phyloP scores from a whole-genome alignment of 2,888 invertebrate species.

The Panorpa germanica region DNA sequence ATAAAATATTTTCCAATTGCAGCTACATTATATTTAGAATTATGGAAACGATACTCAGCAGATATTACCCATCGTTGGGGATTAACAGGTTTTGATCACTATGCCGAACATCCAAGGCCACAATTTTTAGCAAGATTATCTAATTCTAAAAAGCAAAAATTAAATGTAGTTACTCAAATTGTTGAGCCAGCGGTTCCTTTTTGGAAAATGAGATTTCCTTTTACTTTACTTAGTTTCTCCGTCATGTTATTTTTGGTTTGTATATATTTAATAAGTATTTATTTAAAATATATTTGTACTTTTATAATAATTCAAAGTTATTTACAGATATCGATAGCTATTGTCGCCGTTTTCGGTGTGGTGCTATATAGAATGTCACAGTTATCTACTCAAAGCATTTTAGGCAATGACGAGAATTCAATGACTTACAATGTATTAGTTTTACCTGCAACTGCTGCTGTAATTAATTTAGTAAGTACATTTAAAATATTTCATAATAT shows the following conservation, averaged over 20 bases:
- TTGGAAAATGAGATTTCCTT: conserved; percentile 54
- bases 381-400: conserved; percentile 33
- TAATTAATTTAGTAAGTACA: conserved; percentile 59
- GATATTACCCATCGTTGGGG: conserved; percentile 73
- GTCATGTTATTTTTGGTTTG: conserved; percentile 34
- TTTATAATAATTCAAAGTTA: conserved; percentile 5
- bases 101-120: conserved; percentile 58
- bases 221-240: conserved; percentile 48
- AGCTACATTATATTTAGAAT: conserved; percentile 55
- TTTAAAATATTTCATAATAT: too few relatives aligned
- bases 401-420: conserved; percentile 25
- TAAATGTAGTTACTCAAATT: conserved; percentile 33
- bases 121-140: conserved; percentile 46
- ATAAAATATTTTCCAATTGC: conserved; percentile 9
- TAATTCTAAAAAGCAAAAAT: conserved; percentile 30
- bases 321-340: conserved; percentile 40
- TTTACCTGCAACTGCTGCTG: conserved; percentile 55
- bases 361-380: conserved; percentile 57
- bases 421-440: conserved; percentile 41
- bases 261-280: conserved; percentile 4
- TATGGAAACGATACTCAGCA: conserved; percentile 67
- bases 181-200: conserved; percentile 57
- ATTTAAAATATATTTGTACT: conserved; percentile 2
- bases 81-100: conserved; percentile 48
- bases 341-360: conserved; percentile 56